phyloP scores from a whole-genome alignment of 2,113 vertebrate species.

The Psammodynastes pulverulentus region DNA sequence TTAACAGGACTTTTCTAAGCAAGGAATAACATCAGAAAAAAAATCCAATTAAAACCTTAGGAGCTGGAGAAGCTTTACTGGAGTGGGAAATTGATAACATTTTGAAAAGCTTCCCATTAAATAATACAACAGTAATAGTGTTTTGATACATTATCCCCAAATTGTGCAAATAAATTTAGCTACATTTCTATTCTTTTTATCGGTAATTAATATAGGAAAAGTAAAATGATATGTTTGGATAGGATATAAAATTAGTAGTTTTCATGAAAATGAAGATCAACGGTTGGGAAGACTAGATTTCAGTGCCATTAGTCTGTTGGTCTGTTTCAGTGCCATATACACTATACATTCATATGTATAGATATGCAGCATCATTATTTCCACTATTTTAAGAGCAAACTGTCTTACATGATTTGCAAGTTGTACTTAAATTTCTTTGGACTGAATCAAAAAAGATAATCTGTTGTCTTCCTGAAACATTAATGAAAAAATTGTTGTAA shows the following conservation, averaged over 20 bases:
- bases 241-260: not conserved
- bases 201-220: conserved; percentile 9
- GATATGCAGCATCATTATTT: not conserved
- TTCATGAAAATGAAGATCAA: not conserved
- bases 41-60: conserved; percentile 28
- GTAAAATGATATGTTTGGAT: not conserved
- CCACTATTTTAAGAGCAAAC: not conserved
- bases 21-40: conserved; percentile 41
- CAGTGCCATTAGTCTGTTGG: not conserved
- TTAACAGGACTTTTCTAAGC: conserved; percentile 39
- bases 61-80: not conserved
- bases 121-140: not conserved
- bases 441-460: not conserved
- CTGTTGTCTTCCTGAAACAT: not conserved
- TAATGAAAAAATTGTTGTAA: not conserved
- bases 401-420: not conserved
- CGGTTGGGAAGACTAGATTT: not conserved
- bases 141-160: not conserved
- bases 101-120: not conserved
- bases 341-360: not conserved
- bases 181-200: not conserved
- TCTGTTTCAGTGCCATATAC: no score
- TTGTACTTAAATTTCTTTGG: not conserved
- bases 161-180: not conserved
- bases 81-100: not conserved